Evolutionary conservation across 2,888 invertebrate genomes (phyloP).

Genomic region (Scaeva pyrastri): DNA sequence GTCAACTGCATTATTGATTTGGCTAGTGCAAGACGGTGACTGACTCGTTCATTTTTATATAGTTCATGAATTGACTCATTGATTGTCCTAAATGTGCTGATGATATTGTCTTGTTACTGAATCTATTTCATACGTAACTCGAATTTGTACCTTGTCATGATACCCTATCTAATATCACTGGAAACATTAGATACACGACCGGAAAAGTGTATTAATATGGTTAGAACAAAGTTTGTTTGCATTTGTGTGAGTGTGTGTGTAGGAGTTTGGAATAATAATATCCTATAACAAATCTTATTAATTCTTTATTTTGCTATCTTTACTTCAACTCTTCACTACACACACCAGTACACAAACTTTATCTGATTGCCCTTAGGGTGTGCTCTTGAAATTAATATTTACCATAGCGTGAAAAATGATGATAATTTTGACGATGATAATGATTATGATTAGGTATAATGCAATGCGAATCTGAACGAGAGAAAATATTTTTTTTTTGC

Average conservation of each 20-base stretch:
- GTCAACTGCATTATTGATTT: too few species aligned
- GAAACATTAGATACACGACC: conserved; percentile 28
- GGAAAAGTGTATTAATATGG: conserved; percentile 39
- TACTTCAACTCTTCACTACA: conserved; percentile 18
- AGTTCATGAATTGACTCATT: too few species aligned
- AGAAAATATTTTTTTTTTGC: not conserved
- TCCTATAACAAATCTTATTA: conserved; percentile 53
- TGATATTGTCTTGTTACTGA: too few species aligned
- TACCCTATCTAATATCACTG: not conserved
- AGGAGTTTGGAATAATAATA: not conserved
- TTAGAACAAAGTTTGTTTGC: conserved; percentile 4
- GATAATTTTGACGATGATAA: conserved; percentile 2
- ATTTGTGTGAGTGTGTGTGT: not conserved
- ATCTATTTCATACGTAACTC: too few species aligned
- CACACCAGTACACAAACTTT: conserved; percentile 38
- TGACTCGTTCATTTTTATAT: too few species aligned
- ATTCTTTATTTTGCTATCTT: conserved; percentile 68
- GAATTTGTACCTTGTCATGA: not conserved
- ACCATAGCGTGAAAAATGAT: conserved; percentile 31
- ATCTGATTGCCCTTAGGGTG: conserved; percentile 56
- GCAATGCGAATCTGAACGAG: not conserved
- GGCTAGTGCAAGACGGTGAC: too few species aligned
- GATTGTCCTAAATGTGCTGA: too few species aligned
- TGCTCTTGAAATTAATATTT: conserved; percentile 42
- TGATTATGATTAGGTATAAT: too few species aligned